These are phyloP conservation scores for Thelaira solivaga DNA, from an alignment of 2,888 invertebrate species.

Conservation along the genomic window DNA sequence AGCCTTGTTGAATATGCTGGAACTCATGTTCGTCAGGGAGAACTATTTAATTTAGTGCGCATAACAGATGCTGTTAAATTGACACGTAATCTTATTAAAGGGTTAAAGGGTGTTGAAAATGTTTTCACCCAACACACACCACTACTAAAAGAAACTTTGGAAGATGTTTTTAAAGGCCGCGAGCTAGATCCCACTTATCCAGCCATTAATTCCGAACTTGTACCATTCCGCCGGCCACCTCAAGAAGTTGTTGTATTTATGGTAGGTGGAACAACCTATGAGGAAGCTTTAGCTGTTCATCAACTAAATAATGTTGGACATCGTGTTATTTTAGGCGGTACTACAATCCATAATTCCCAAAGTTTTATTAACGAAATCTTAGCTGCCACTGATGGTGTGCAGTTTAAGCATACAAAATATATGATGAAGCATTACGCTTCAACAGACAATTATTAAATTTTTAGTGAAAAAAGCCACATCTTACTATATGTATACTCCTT, in stretches of 20 bases:
- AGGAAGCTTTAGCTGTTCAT: conserved; percentile 93
- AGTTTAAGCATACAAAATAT: conserved; percentile 81
- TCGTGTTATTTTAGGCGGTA: conserved; percentile 92
- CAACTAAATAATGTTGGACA: conserved; percentile 85
- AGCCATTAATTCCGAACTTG: conserved; percentile 83
- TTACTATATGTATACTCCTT: background rate
- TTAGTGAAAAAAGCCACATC: background rate
- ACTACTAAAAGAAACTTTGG: conserved; percentile 90
- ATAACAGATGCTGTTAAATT: conserved; percentile 95
- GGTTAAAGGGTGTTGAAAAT: conserved; percentile 97
- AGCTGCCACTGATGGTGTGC: conserved; percentile 82
- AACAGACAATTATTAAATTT: conserved; percentile 71
- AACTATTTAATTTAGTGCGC: conserved; percentile 91
- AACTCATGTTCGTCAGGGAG: conserved; percentile 86
- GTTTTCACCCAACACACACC: conserved; percentile 99
- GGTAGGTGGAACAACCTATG: conserved; percentile 97
- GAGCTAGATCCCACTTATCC: conserved; percentile 92
- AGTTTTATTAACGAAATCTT: conserved; percentile 88
- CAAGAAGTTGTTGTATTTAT: conserved; percentile 98
- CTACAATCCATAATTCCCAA: conserved; percentile 91
- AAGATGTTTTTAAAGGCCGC: conserved; percentile 92
- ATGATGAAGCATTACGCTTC: conserved; percentile 87
- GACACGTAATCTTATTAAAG: conserved; percentile 78
- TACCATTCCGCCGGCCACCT: conserved; percentile 81
- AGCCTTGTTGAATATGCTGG: conserved; percentile 91